phyloP scores from a whole-genome alignment of 2,113 vertebrate species.

The Protomyctophum bolini region DNA sequence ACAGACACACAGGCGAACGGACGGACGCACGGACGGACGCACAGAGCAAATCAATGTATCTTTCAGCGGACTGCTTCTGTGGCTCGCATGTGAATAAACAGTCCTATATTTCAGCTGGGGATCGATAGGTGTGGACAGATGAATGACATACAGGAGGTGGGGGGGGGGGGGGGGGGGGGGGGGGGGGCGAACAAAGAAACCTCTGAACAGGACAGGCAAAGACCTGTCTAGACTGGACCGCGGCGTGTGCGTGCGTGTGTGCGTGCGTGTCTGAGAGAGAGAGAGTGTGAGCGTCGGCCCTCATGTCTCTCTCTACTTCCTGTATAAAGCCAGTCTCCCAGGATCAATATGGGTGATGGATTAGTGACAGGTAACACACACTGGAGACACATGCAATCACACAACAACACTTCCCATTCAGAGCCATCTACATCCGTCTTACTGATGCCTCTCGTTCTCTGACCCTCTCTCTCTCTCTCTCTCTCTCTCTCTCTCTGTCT shows the following conservation, averaged over 20 bases:
- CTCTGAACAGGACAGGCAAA: constrained; percentile 45
- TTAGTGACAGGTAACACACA: constrained; percentile 61
- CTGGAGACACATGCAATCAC: constrained; percentile 58
- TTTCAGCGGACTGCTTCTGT: constrained; percentile 62
- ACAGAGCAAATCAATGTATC: constrained; percentile 67
- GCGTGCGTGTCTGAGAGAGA: no score
- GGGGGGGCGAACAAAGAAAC: constrained; percentile 24
- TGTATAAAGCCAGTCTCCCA: constrained; percentile 32
- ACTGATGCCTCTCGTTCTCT: neutral
- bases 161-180: accelerated
- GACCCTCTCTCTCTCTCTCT: neutral
- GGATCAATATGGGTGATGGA: constrained; percentile 75
- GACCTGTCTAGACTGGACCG: constrained; percentile 1
- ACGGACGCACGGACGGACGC: constrained; percentile 25
- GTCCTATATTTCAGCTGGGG: constrained; percentile 63
- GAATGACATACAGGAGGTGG: constrained; percentile 35
- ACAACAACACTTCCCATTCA: constrained; percentile 59
- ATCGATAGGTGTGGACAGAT: constrained; percentile 72
- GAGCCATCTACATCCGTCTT: constrained; percentile 53
- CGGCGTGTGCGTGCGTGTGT: no score
- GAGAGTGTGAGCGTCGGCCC: neutral
- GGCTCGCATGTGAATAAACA: constrained; percentile 76
- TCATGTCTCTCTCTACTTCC: constrained; percentile 14
- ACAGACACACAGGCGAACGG: constrained; percentile 21
- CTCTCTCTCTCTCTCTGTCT: constrained; percentile 15